Evolutionary conservation across 2,888 invertebrate species (phyloP), one percentile per base, ranked within the genome.

Genomic region (Stenotaenia linearis): DNA sequence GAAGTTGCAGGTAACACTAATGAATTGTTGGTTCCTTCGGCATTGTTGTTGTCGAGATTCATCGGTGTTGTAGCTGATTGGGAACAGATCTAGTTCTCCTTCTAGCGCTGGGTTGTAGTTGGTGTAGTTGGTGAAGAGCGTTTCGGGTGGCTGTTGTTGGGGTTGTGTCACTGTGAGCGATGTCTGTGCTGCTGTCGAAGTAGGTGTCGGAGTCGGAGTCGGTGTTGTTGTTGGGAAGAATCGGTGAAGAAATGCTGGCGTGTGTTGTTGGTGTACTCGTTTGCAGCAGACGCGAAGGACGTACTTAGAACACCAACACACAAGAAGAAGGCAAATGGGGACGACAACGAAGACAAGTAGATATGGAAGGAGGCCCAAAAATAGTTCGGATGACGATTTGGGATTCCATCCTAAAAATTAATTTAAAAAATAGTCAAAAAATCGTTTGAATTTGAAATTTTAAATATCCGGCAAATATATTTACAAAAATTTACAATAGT

Each of bases 401-500:
- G 77, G 45, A 40, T 35, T 77, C 77, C 77, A 77, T 35, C 77
- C 77, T 77, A 40, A 12, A n/a, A n/a, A n/a, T n/a, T n/a, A n/a
- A n/a, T n/a, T n/a, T n/a, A n/a, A n/a, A n/a, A n/a, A n/a, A n/a
- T n/a, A n/a, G n/a, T n/a, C n/a, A n/a, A n/a, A n/a, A n/a, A n/a
- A n/a, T n/a, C n/a, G n/a, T n/a, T n/a, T n/a, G n/a, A n/a, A n/a
- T n/a, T n/a, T n/a, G n/a, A n/a, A n/a, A n/a, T n/a, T n/a, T n/a
- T n/a, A n/a, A n/a, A n/a, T n/a, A n/a, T n/a, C n/a, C n/a, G n/a
- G n/a, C n/a, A n/a, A n/a, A n/a, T n/a, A n/a, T n/a, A n/a, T n/a
- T n/a, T n/a, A n/a, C n/a, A n/a, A n/a, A n/a, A n/a, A n/a, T n/a
- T n/a, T n/a, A n/a, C n/a, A n/a, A n/a, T n/a, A n/a, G n/a, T n/a